Evolutionary conservation across 2,888 invertebrate genomes (phyloP), one percentile per base, ranked within the genome.

Genomic region (Dermolepida albohirtum): DNA sequence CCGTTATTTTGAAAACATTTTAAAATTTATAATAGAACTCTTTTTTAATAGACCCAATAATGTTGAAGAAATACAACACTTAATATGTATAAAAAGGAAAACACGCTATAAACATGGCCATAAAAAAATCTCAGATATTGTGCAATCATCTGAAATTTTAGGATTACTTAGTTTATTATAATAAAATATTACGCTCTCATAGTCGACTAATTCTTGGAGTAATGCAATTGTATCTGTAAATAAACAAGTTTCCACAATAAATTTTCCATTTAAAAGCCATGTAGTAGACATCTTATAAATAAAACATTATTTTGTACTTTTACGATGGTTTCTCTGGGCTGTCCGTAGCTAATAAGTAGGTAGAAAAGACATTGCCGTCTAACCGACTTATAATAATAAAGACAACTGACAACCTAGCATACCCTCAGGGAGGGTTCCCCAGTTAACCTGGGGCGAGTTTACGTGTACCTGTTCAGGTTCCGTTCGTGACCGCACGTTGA

Each of bases 341-440:
- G 29, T 59, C 44, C 22, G 29, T 34, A 34, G 34, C 1, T 34
- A 34, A 34, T 34, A 10, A 34, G 34, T 34, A 34, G 34, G 34
- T 6, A 59, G 40, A 27, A 44, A 34, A 59, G 29, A 29, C 44
- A 29, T 12, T 29, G 44, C n/a, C 59, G 66, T 40, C 40, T 39
- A 49, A 11, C 12, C 47, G 49, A 55, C 22, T 50, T 64, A 39
- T 52, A 34, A 34, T 34, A 34, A 34, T 34, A 51, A 52, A 64
- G 39, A 40, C 52, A 52, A 65, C 27, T 40, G 65, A 51, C 64
- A 55, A 68, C 59, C 57, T 55, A 68, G 70, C 70, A 71, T 82
- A 79, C 80, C 81, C 80, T 74, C 78, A 78, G 80, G 81, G 80
- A 79, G 82, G 81, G 81, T 81, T 79, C 77, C 82, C 82, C 75